Evolutionary conservation across 2,113 vertebrate genomes (phyloP).

Genomic region (Zosterops borbonicus): DNA sequence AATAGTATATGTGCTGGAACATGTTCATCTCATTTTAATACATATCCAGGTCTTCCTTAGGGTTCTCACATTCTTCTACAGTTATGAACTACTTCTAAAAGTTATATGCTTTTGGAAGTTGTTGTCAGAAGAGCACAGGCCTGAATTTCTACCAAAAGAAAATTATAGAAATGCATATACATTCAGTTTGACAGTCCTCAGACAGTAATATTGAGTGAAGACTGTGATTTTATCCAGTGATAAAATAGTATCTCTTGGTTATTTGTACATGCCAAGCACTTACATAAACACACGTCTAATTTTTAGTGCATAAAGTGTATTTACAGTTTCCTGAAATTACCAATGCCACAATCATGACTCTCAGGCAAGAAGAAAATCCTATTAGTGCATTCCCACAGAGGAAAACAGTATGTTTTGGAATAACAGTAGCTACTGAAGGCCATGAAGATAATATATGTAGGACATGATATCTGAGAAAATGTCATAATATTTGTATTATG

Average conservation of each 20-base stretch:
- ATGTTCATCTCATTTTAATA: neutral
- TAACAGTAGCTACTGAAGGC: neutral
- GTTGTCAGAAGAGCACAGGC: neutral
- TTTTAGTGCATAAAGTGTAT: neutral
- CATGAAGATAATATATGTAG: neutral
- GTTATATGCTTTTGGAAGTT: neutral
- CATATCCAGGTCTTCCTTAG: neutral
- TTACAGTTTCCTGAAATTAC: neutral
- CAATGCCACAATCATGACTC: neutral
- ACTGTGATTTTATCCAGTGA: neutral
- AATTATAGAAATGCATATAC: neutral
- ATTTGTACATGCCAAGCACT: neutral
- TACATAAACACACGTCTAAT: neutral
- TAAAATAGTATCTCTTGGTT: neutral
- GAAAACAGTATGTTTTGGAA: neutral
- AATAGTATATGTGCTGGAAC: neutral
- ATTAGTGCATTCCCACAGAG: neutral
- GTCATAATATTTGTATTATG: neutral
- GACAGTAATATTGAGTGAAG: neutral
- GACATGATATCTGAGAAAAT: neutral
- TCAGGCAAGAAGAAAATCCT: neutral
- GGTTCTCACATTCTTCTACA: neutral
- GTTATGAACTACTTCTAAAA: neutral
- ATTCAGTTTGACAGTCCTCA: neutral
- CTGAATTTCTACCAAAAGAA: neutral